Percentiles rank a stretch among this genome's conserved stretches.
Evolutionary conservation across 2,888 invertebrate species (phyloP).

Genomic region (Neoascia interrupta): DNA sequence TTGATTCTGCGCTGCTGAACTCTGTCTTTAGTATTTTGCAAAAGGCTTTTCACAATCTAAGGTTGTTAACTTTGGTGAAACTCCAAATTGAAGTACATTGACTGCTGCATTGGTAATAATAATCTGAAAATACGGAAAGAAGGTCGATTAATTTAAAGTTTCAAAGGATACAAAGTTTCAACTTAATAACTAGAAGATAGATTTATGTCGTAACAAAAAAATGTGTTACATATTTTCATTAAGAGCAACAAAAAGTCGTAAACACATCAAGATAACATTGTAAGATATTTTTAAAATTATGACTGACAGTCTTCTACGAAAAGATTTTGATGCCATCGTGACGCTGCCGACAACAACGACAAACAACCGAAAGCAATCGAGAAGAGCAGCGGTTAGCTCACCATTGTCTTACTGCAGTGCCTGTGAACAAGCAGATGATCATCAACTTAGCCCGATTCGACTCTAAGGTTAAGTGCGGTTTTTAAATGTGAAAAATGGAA

Average conservation of each 20-base stretch:
- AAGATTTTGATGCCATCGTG: conserved; percentile 13
- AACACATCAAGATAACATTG: conserved; percentile 32
- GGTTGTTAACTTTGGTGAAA: conserved; percentile 50
- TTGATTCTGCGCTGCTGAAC: not conserved
- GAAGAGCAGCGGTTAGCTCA: no score
- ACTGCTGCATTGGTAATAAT: conserved; percentile 37
- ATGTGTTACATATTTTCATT: not conserved
- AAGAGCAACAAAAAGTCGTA: not conserved
- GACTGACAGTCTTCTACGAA: not conserved
- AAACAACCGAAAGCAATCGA: conserved; percentile 16
- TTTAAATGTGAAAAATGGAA: conserved; percentile 8
- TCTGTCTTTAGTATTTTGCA: not conserved
- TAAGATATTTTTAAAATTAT: conserved; percentile 2
- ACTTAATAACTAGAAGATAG: no score
- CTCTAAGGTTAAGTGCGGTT: not conserved
- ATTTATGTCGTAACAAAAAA: no score
- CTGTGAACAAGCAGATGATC: not conserved
- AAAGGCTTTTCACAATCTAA: not conserved
- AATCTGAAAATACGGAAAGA: conserved; percentile 9
- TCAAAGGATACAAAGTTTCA: no score
- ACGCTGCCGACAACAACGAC: not conserved
- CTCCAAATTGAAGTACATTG: conserved; percentile 38
- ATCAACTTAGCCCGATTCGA: not conserved
- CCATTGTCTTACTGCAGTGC: no score
- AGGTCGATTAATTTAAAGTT: not conserved